Base-by-base conservation (phyloP, 2,113 vertebrate genomes). In the Mirza zaza region DNA sequence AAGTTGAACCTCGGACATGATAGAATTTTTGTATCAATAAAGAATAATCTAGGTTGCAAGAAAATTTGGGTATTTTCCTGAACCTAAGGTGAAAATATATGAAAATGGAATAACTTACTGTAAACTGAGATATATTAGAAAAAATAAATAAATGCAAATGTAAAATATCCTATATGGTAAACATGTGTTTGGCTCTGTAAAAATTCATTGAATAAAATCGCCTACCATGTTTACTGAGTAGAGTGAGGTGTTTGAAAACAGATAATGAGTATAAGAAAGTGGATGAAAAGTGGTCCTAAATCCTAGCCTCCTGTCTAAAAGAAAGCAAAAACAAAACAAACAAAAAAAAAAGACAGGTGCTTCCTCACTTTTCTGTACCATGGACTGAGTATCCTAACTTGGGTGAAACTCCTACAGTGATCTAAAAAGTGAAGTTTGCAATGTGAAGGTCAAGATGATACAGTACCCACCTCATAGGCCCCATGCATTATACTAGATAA, bases 141-240 rank as follows among this genome's bases (percentile, higher is more conserved):
- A 77, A 67, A 77, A 79, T n/a, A 21, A n/a, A 73, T 57, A 77
- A 79, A 67, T 65, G 8, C 42, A 50, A 52, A 76, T 61, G 12
- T 42, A 79, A 77, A 32, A 20, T 17, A 80, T 52, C n/a, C 39
- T 32, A 70, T 76, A 88, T 32, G 17, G 3, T 68, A 34, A 91
- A 52, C 82, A 50, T 79, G 17, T 57, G n/a, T 25, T 95, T 86
- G 42, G 2, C 27, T 94, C 2, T 93, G 23, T 55, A 84, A 77
- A 90, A 92, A 87, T 67, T 85, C 57, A 77, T 14, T 76, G 13
- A 93, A 82, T 81, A 88, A 61, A 96, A 61, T 84, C 9, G 91
- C 34, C 34, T 14, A 29, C 75, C 12, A 27, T 63, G 13, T 50
- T 29, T 75, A 80, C 59, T 73, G 34, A 90, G 55, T 20, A 88